Evolutionary conservation across 2,113 vertebrate species (phyloP).

Genomic region (Delphinapterus leucas): DNA sequence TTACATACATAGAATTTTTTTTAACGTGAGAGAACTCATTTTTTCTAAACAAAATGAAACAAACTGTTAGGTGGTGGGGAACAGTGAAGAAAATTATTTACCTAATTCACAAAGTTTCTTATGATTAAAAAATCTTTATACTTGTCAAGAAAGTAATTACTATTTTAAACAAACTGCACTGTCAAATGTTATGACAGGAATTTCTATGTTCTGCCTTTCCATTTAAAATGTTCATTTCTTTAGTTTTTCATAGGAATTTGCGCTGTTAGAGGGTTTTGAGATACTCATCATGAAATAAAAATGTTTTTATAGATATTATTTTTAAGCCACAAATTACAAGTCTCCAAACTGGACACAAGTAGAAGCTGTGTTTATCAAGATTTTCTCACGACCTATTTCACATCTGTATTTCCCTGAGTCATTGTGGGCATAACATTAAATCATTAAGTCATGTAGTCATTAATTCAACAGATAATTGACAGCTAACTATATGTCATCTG

Average conservation of each 20-base stretch:
- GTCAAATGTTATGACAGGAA: neutral
- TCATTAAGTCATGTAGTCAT: neutral
- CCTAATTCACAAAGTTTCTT: neutral
- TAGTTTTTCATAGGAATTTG: neutral
- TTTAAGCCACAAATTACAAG: neutral
- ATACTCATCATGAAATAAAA: neutral
- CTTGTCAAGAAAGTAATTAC: neutral
- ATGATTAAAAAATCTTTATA: neutral
- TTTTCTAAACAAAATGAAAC: slow-evolving; percentile 25
- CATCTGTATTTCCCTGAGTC: neutral
- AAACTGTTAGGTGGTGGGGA: neutral
- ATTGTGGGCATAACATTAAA: neutral
- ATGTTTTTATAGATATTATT: neutral
- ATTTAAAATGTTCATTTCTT: slow-evolving; percentile 19
- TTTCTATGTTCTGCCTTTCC: neutral
- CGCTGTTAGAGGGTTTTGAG: neutral
- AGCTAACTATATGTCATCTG: neutral
- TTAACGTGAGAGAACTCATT: neutral
- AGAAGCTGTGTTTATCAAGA: neutral
- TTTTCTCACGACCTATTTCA: neutral
- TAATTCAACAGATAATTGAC: neutral
- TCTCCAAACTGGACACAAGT: neutral
- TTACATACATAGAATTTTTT: neutral
- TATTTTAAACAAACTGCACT: slow-evolving; percentile 24
- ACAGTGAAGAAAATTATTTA: neutral